These are phyloP conservation scores for Bombus sylvicola DNA, from an alignment of 1,140 invertebrate species.

Conservation along the genomic window DNA sequence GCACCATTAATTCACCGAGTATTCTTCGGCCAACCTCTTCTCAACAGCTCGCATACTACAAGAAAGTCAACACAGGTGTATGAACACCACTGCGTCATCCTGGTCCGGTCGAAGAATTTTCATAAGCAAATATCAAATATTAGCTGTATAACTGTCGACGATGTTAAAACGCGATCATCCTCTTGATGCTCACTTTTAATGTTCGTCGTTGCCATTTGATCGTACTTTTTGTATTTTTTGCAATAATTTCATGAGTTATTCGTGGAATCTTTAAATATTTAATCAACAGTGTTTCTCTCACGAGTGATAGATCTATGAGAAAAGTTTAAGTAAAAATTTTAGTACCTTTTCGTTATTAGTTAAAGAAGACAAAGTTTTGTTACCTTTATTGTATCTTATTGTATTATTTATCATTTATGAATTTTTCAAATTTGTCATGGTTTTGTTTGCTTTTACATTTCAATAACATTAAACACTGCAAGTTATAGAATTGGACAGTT, in stretches of 20 bases:
- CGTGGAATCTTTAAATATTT: too few species aligned
- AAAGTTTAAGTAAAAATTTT: too few species aligned
- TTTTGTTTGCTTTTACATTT: too few species aligned
- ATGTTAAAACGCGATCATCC: background rate
- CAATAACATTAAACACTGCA: too few species aligned
- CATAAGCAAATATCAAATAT: slow-evolving; percentile 6
- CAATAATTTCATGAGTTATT: background rate
- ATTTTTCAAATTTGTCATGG: too few species aligned
- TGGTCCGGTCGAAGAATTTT: background rate
- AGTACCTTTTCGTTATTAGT: too few species aligned
- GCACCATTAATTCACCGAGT: slow-evolving; percentile 20
- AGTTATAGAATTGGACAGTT: too few species aligned
- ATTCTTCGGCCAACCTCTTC: background rate
- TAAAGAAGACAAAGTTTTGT: too few species aligned
- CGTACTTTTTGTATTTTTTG: background rate
- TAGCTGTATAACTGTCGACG: background rate
- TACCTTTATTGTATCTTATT: too few species aligned
- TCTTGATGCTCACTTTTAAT: background rate
- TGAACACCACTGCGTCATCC: background rate
- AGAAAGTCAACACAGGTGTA: background rate
- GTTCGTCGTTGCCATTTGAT: background rate
- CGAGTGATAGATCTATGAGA: too few species aligned
- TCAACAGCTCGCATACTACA: background rate
- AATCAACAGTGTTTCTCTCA: too few species aligned
- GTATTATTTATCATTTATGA: too few species aligned